Percentiles rank a stretch among this genome's conserved stretches.
phyloP scores from a whole-genome alignment of 2,888 invertebrate genomes.

The Slavum lentiscoides region DNA sequence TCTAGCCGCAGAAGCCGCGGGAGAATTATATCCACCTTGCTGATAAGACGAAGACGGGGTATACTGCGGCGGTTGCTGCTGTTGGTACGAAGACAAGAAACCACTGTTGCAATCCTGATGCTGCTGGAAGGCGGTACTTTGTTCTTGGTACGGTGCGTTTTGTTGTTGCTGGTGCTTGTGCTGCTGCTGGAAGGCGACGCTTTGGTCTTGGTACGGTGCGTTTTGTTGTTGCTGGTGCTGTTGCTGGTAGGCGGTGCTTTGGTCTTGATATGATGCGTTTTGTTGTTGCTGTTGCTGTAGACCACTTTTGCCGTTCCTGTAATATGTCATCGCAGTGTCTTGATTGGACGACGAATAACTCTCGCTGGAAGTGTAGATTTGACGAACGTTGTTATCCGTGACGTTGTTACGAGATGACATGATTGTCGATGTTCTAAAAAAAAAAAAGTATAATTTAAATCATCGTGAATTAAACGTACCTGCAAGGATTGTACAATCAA shows the following conservation, averaged over 20 bases:
- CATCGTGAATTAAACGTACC: too few relatives aligned
- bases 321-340: neutral
- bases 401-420: neutral
- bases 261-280: neutral
- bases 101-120: neutral
- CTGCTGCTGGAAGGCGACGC: neutral
- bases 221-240: neutral
- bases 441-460: neutral
- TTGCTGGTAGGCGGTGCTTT: neutral
- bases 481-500: too few relatives aligned
- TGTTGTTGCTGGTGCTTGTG: neutral
- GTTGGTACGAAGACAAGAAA: constrained; percentile 18
- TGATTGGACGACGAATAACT: constrained; percentile 9
- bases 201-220: neutral
- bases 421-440: neutral
- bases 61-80: constrained; percentile 6
- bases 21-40: constrained; percentile 25
- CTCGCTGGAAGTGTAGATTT: neutral
- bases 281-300: constrained; percentile 3
- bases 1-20: constrained; percentile 14
- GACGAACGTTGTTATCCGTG: neutral
- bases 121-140: neutral
- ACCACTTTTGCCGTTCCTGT: neutral
- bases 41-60: neutral
- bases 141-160: neutral